These are phyloP conservation scores for Proteles cristata DNA, from an alignment of 2,113 vertebrate species.

Conservation along the genomic window DNA sequence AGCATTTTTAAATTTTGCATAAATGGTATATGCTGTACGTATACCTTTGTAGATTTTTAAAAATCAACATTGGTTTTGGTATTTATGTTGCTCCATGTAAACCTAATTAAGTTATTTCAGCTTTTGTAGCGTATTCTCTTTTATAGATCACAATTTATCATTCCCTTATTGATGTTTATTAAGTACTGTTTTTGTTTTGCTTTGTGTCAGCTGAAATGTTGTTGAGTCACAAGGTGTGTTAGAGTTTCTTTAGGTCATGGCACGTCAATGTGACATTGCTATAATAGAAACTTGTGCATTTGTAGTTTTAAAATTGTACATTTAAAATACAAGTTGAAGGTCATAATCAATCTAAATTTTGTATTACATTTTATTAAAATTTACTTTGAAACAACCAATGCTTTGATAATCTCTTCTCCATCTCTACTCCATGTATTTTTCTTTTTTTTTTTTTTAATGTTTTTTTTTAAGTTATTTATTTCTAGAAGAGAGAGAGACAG, in stretches of 20 bases:
- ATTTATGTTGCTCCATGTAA: neutral
- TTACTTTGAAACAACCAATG: neutral
- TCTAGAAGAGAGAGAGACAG: no score
- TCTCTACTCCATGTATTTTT: neutral
- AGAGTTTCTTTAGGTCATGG: neutral
- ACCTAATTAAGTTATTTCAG: neutral
- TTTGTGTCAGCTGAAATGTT: neutral
- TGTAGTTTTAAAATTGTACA: neutral
- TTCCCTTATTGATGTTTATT: neutral
- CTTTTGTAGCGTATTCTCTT: neutral
- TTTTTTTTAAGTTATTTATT: no score
- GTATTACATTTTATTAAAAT: slow-evolving; percentile 12
- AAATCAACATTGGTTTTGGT: slow-evolving; percentile 12
- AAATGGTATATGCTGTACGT: neutral
- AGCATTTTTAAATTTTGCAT: neutral
- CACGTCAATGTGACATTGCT: neutral
- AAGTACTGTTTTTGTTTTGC: neutral
- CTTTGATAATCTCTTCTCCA: neutral
- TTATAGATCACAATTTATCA: neutral
- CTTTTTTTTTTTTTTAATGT: no score
- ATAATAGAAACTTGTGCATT: neutral
- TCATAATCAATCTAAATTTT: slow-evolving; percentile 28
- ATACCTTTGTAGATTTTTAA: neutral
- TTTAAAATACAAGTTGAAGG: slow-evolving; percentile 14
- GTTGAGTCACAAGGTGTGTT: neutral